A percentile compares a stretch with the other conserved stretches of the same genome.
Conservation (phyloP, 2,797 vertebrate species). For the Liasis olivaceus region DNA sequence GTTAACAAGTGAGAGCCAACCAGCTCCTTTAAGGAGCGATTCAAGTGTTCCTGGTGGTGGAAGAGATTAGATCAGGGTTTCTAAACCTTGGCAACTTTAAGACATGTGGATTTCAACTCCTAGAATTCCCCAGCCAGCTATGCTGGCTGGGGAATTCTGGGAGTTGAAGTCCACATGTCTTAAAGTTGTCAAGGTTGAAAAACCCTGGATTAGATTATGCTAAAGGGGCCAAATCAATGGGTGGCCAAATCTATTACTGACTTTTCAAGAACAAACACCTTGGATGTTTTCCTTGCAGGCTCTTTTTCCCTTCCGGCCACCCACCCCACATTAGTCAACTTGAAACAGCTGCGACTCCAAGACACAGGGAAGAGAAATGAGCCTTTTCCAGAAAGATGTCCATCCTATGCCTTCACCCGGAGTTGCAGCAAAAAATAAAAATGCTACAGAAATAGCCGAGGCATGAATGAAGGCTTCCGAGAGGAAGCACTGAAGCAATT, state of each 20-base stretch:
- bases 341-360: background rate
- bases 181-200: no score
- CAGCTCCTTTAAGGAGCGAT: background rate
- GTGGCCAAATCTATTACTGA: background rate
- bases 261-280: background rate
- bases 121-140: no score
- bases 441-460: background rate
- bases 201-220: background rate
- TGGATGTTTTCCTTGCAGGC: background rate
- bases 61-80: background rate
- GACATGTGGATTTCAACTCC: no score
- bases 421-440: background rate
- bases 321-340: background rate
- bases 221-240: background rate
- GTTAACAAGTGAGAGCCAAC: background rate
- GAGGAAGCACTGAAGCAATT: background rate
- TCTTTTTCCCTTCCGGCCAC: accelerated
- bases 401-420: background rate
- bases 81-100: no score
- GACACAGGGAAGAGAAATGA: background rate
- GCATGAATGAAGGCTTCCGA: background rate
- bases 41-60: background rate
- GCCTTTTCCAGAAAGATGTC: background rate
- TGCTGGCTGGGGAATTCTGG: no score
- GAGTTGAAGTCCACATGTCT: no score